A percentile compares a stretch with the other conserved stretches of the same genome.
Conservation (phyloP, 35 echinoderm and acorn worm genomes). For the Strongylocentrotus purpuratus region DNA sequence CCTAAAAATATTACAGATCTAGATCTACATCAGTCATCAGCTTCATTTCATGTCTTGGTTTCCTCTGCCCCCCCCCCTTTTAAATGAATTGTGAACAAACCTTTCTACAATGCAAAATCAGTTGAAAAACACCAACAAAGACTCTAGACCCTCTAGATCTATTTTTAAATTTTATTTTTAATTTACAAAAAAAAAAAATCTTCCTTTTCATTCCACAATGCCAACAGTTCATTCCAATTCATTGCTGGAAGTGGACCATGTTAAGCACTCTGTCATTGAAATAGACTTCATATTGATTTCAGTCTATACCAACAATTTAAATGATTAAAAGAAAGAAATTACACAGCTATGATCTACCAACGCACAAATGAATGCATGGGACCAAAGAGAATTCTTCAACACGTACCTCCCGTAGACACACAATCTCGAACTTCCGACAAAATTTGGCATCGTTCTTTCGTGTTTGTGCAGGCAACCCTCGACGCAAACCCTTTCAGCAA, state of each 20-base stretch:
- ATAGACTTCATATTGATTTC: not conserved
- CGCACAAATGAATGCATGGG: not conserved
- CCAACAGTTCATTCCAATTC: not conserved
- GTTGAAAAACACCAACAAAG: too few species aligned
- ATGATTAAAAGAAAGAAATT: not conserved
- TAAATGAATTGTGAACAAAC: too few species aligned
- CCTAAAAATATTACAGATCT: too few species aligned
- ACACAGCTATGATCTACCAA: not conserved
- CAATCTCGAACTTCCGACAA: conserved; percentile 40
- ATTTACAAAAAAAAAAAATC: too few species aligned
- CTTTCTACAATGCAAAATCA: too few species aligned
- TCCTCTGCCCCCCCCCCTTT: too few species aligned
- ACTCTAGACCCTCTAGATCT: too few species aligned
- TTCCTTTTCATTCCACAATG: too few species aligned
- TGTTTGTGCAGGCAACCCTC: not conserved
- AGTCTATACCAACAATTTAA: too few species aligned
- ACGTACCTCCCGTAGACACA: conserved; percentile 41
- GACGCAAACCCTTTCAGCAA: conserved; percentile 3
- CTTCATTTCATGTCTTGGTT: too few species aligned
- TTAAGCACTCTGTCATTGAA: not conserved
- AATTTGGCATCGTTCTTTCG: conserved; percentile 47
- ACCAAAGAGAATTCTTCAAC: not conserved
- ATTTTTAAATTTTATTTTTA: too few species aligned
- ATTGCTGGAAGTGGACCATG: not conserved
- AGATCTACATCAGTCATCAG: too few species aligned